Evolutionary conservation across 1,140 invertebrate genomes (phyloP), one percentile per base, ranked within the genome.

Genomic region (Trichonephila clavipes): DNA sequence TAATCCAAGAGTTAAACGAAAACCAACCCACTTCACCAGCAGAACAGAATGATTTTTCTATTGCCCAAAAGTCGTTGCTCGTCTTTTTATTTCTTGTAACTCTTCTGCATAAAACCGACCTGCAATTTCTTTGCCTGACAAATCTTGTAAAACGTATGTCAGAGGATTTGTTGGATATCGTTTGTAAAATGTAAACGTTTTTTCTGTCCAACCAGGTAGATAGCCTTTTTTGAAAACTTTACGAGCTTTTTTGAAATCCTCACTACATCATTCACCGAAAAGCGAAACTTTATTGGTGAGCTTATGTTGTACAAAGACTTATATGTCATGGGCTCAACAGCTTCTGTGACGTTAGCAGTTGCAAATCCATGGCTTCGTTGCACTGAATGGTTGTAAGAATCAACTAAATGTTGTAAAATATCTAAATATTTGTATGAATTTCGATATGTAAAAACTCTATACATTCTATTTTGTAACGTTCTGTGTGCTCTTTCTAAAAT

Each of bases 21-120:
- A 81, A 1, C 72, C 72, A 34, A 81, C 72, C 72, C 72, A 81
- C 28, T 81, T 81, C 16, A 81, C 72, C 40, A 81, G 28, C n/a
- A 81, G 3, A n/a, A n/a, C n/a, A n/a, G 24, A 81, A 81, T 28
- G 3, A 7, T 81, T 81, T 81, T 24, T 28, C 28, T 16, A 81
- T 81, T 28, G 72, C 72, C 61, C 61, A 28, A 28, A 81, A 81
- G 24, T 34, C 61, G 61, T 28, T 62, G 6, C 1, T 10, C 24
- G 24, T 28, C 28, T 28, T 28, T 18, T 81, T 81, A 10, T 81
- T n/a, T 81, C 3, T 34, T 81, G 28, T 28, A 28, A 28, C 72
- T 28, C 28, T 8, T 28, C 24, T 14, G 18, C 28, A 28, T 81
- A 81, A 81, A 81, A 81, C 28, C 24, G 6, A 5, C n/a, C 24